Evolutionary conservation across 2,113 vertebrate species (phyloP), one percentile per base, ranked within the genome.

Genomic region (Numida meleagris): DNA sequence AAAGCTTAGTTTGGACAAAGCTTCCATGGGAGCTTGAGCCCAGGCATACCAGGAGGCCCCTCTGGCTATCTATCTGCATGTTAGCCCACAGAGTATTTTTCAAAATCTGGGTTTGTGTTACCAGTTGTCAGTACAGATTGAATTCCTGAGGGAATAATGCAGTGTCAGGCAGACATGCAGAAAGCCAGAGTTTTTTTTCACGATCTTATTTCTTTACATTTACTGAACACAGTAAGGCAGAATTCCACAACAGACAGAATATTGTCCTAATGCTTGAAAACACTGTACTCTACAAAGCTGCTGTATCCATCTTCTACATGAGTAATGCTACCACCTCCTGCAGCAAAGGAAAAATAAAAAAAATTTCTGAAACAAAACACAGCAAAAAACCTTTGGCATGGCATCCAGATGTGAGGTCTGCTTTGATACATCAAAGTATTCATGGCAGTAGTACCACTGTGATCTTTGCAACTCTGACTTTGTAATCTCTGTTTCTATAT

Each of bases 351-450:
- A 71, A 81, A 68, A 45, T 21, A 82, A 93, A 83, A 38, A 29
- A 34, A 77, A 33, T 29, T 77, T 94, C 88, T 89, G 79, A 94
- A 91, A 76, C 21, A 53, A 72, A 23, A 21, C 24, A 79, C 84
- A 78, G 38, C 34, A 90, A 73, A 45, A 0, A 82, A 94, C 77
- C 46, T 90, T 63, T 62, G 33, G 33, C 65, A 46, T 9, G 31
- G 18, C 50, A 89, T 77, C 42, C 65, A 87, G 77, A 84, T 55
- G 58, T 1, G 6, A 43, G 33, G 5, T 78, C 38, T 61, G 66
- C 74, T 95, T 94, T 95, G 70, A 87, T 74, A 14, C 16, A 51
- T 21, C 20, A 5, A 89, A 89, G 57, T 5, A 36, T 12, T 6
- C 33, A 19, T 31, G 51, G 36, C 0, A 0, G 58, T 43, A 15